A percentile compares a stretch with the other conserved stretches of the same genome.
Conservation (phyloP, 1,140 invertebrate species). For the Geopemphigus sp. region DNA sequence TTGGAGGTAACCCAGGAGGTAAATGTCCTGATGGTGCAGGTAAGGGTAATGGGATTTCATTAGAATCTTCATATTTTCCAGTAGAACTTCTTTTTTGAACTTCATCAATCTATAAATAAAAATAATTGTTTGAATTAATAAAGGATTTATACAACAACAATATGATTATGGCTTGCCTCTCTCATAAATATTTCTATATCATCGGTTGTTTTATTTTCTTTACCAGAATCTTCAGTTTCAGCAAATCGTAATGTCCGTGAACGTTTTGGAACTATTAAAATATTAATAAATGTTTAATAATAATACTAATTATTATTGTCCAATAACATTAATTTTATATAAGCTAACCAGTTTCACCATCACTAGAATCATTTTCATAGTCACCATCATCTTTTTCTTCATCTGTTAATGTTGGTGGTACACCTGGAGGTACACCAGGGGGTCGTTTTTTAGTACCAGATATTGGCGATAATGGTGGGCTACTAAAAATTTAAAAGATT, state of each 20-base stretch:
- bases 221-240: conserved; percentile 18
- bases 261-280: conserved; percentile 8
- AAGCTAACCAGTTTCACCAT: conserved; percentile 21
- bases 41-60: conserved; percentile 49
- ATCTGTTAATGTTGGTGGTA: conserved; percentile 71
- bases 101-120: conserved; percentile 66
- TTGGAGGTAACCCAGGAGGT: conserved; percentile 53
- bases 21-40: conserved; percentile 53
- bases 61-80: conserved; percentile 58
- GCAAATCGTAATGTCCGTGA: conserved; percentile 27
- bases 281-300: background rate
- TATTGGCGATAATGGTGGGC: conserved; percentile 51
- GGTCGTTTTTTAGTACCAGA: conserved; percentile 61
- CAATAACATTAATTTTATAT: too few relatives aligned
- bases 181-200: conserved; percentile 48
- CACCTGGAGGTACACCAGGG: conserved; percentile 83
- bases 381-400: conserved; percentile 62
- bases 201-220: conserved; percentile 45
- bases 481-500: conserved; percentile 47
- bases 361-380: conserved; percentile 48
- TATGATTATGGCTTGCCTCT: conserved; percentile 15
- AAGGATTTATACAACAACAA: background rate
- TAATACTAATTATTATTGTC: background rate
- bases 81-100: conserved; percentile 78
- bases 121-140: background rate